A percentile compares a stretch with the other conserved stretches of the same genome.
phyloP scores from a whole-genome alignment of 2,888 invertebrate species.

The Strigamia transsilvanica region DNA sequence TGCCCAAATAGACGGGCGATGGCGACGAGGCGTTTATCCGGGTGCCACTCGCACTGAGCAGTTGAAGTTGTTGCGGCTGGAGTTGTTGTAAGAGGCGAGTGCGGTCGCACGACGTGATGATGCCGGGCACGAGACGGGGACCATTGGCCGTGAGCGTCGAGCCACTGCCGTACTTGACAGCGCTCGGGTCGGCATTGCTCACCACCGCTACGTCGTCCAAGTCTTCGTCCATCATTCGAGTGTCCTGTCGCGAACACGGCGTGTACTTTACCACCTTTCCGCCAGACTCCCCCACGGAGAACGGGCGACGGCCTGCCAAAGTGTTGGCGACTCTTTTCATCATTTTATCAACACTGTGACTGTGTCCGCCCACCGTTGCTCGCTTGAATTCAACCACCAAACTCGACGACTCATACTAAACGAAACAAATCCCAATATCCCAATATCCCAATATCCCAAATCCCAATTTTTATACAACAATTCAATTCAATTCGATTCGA shows the following conservation, averaged over 20 bases:
- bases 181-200: constrained; percentile 68
- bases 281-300: constrained; percentile 55
- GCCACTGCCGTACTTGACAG: constrained; percentile 70
- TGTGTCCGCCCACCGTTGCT: background rate
- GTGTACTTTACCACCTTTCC: constrained; percentile 62
- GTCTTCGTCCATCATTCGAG: constrained; percentile 59
- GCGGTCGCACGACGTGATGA: constrained; percentile 61
- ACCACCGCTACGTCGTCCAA: constrained; percentile 71
- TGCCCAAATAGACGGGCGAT: constrained; percentile 63
- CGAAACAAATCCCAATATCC: no score
- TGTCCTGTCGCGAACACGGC: constrained; percentile 62
- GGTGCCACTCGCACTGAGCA: constrained; percentile 69
- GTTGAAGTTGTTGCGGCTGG: constrained; percentile 59
- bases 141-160: constrained; percentile 69
- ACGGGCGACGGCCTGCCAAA: constrained; percentile 54
- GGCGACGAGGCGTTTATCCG: constrained; percentile 67
- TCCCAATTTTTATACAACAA: no score
- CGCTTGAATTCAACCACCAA: background rate
- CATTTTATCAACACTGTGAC: constrained; percentile 34
- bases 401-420: background rate
- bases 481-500: no score
- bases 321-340: constrained; percentile 56
- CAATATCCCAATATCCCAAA: no score
- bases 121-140: constrained; percentile 66
- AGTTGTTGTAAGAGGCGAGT: constrained; percentile 62